These are phyloP conservation scores for Campylomormyrus tamandua DNA, from an alignment of 2,113 vertebrate genomes.

Conservation along the genomic window DNA sequence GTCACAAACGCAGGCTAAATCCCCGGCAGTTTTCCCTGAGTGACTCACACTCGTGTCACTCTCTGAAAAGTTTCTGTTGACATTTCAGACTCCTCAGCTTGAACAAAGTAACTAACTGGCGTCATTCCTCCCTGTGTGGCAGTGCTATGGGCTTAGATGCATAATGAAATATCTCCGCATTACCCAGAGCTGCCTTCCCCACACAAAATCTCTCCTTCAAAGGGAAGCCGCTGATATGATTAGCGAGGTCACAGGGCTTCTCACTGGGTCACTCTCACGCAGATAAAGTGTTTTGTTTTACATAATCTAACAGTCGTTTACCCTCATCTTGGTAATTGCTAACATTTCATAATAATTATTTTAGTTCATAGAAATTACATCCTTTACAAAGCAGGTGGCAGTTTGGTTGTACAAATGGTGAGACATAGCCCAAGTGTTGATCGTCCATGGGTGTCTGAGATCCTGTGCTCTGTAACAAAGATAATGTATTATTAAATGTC, in stretches of 20 bases:
- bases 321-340: background rate
- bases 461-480: background rate
- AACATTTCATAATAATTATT: background rate
- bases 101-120: background rate
- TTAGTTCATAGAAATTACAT: background rate
- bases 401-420: background rate
- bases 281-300: background rate
- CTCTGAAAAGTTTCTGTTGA: conserved; percentile 8
- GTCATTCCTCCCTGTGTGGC: background rate
- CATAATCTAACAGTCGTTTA: background rate
- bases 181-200: background rate
- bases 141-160: background rate
- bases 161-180: background rate
- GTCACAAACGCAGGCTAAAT: conserved; percentile 43
- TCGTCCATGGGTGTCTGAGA: background rate
- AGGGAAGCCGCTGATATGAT: background rate
- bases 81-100: background rate
- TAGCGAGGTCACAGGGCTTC: background rate
- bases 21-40: conserved; percentile 24
- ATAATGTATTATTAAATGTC: background rate
- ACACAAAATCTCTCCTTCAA: background rate
- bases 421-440: background rate
- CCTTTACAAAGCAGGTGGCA: background rate
- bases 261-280: background rate
- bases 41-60: conserved; percentile 29